Evolutionary conservation across 1,140 invertebrate genomes (phyloP).

Genomic region (Drosophila pseudoananassae): DNA sequence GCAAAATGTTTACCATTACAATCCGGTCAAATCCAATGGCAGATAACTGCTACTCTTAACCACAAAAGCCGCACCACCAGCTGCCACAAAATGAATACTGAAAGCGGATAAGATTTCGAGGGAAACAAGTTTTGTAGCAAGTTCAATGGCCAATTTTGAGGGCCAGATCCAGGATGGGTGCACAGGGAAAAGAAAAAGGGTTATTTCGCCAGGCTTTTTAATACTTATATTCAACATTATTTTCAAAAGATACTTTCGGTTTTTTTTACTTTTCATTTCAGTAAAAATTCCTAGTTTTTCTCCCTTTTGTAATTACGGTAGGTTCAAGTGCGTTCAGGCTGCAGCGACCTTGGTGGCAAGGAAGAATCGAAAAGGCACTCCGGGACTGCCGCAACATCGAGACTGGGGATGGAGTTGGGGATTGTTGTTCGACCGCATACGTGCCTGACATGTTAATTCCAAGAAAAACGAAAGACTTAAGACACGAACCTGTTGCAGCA

Average conservation of each 20-base stretch:
- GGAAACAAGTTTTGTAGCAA: conserved; percentile 69
- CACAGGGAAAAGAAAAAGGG: conserved; percentile 6
- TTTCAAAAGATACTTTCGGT: neutral
- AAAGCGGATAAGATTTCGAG: conserved; percentile 33
- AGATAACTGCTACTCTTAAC: conserved; percentile 39
- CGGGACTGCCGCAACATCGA: conserved; percentile 43
- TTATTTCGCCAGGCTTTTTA: neutral
- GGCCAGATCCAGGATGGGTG: conserved; percentile 39
- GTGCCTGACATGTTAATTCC: conserved; percentile 63
- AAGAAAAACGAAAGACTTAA: conserved; percentile 57
- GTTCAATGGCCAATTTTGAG: conserved; percentile 75
- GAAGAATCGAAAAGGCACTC: conserved; percentile 17
- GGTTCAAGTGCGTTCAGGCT: conserved; percentile 70
- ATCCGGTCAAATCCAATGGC: conserved; percentile 42
- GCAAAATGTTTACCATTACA: conserved; percentile 54
- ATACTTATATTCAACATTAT: neutral
- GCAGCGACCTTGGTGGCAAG: conserved; percentile 72
- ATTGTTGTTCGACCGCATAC: conserved; percentile 60
- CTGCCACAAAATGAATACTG: conserved; percentile 44
- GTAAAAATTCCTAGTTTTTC: neutral
- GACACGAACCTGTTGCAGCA: conserved; percentile 61
- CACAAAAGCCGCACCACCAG: conserved; percentile 54
- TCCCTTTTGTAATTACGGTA: neutral
- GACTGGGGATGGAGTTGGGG: conserved; percentile 9
- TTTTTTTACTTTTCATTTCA: neutral